Base-by-base conservation (phyloP, 2,797 vertebrate genomes). In the Arrhamphus sclerolepis region DNA sequence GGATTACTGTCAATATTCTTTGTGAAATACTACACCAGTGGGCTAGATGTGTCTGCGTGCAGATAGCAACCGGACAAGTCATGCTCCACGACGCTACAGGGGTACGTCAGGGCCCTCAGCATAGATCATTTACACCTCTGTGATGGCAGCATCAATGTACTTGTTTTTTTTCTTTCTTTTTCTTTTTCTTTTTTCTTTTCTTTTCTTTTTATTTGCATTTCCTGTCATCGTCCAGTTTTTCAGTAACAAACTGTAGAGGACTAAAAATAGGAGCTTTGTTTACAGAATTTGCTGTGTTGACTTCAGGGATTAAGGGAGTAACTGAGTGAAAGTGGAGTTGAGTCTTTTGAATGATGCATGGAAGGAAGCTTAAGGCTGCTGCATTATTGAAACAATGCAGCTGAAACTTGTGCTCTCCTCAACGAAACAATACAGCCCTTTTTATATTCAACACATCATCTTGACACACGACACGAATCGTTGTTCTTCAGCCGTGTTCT, bases 301-400 rank as follows among this genome's bases (percentile, higher is more conserved):
- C 44, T 59, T 66, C 44, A 51, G 18, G 11, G 38, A 24, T 59
- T 66, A 40, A 51, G 18, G 11, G 38, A 24, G 52, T 38, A 42
- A 5, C 17, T 3, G 11, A 24, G n/a, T 38, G 14, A 46, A 53
- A 66, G 54, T 1, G 18, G 7, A 28, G 53, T 44, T 8, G 22
- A 38, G 42, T 55, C 55, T 28, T 53, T 42, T 77, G 67, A 77
- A 79, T 78, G 75, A 77, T 72, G 64, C 29, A 77, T 59, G 58
- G 61, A 61, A 13, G 38, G 44, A 62, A 34, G 59, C 65, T 70
- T 72, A 50, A 16, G 44, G 38, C 50, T 46, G 54, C 3, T 80
- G 74, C 60, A 73, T 81, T 77, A 81, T 75, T 77, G 43, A 84
- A 75, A 41, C 17, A 24, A 50, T 48, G 52, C 54, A 59, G 44